Evolutionary conservation across 2,888 invertebrate genomes (phyloP).

Genomic region (Andrena hattorfiana): DNA sequence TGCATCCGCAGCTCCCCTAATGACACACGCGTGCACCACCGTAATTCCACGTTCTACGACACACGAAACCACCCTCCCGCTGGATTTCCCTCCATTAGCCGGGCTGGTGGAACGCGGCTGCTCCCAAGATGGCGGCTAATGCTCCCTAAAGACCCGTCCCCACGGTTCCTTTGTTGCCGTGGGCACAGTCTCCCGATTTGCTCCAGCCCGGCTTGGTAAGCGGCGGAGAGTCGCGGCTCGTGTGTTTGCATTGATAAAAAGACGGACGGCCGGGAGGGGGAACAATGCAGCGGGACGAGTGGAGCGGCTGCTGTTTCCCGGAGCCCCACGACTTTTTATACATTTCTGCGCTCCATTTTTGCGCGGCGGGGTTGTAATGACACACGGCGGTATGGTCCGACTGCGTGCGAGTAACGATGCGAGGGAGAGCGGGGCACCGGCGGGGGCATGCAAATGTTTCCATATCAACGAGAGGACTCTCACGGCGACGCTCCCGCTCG

Average conservation of each 20-base stretch:
- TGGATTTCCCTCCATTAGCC: slow-evolving; percentile 40
- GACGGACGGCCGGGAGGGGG: slow-evolving; percentile 83
- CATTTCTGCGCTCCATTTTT: slow-evolving; percentile 64
- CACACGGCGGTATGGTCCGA: slow-evolving; percentile 49
- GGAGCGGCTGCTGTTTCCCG: slow-evolving; percentile 47
- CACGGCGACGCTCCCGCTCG: slow-evolving; percentile 13
- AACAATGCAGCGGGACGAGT: background rate
- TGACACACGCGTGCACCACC: background rate
- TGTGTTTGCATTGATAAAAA: slow-evolving; percentile 73
- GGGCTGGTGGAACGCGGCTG: slow-evolving; percentile 27
- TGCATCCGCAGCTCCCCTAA: slow-evolving; percentile 2
- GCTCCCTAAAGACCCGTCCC: slow-evolving; percentile 33
- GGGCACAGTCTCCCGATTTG: slow-evolving; percentile 51
- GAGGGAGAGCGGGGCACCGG: slow-evolving; percentile 2
- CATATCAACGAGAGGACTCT: background rate
- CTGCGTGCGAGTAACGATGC: slow-evolving; percentile 63
- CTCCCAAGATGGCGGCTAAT: slow-evolving; percentile 52
- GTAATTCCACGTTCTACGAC: too few relatives aligned
- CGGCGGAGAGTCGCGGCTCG: slow-evolving; percentile 38
- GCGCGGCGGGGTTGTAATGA: slow-evolving; percentile 52
- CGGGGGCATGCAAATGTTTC: slow-evolving; percentile 9
- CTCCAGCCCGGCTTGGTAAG: slow-evolving; percentile 30
- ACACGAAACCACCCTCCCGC: slow-evolving; percentile 25
- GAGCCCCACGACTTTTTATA: slow-evolving; percentile 60
- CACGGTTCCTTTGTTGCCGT: slow-evolving; percentile 47